These are phyloP conservation scores for Cyprinodon tularosa DNA, from an alignment of 2,113 vertebrate genomes.

Conservation along the genomic window DNA sequence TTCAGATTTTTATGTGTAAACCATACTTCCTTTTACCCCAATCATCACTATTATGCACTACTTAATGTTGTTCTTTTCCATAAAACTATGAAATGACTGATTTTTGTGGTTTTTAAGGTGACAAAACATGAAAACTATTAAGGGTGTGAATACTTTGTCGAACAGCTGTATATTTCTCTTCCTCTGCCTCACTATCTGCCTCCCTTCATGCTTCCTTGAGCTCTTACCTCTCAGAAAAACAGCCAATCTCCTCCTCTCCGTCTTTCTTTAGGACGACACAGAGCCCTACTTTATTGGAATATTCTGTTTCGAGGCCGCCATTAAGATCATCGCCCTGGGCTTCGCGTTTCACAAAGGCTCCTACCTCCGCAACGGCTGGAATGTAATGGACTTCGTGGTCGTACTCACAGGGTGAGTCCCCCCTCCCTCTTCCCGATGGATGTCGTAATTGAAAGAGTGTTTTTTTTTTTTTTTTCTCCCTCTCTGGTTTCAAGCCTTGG, in stretches of 20 bases:
- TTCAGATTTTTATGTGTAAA: too few species aligned
- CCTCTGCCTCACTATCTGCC: constrained; percentile 26
- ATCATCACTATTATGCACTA: too few species aligned
- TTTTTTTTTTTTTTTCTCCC: constrained; percentile 53
- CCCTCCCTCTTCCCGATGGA: constrained; percentile 73
- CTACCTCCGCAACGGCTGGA: constrained; percentile 98
- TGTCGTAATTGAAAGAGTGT: constrained; percentile 78
- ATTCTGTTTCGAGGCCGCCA: constrained; percentile 99
- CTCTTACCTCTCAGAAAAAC: constrained; percentile 60
- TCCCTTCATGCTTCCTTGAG: constrained; percentile 66
- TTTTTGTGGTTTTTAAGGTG: neutral
- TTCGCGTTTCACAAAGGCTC: constrained; percentile 98
- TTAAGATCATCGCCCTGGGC: constrained; percentile 98
- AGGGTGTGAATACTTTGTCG: neutral
- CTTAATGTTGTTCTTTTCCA: too few species aligned
- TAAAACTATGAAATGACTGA: too few species aligned
- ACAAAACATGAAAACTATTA: neutral
- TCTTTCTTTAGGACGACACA: constrained; percentile 89
- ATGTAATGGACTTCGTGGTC: constrained; percentile 99
- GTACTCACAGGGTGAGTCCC: constrained; percentile 94
- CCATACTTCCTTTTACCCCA: too few species aligned
- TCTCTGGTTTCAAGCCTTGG: constrained; percentile 15
- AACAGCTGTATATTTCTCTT: constrained; percentile 15
- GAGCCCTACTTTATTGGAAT: constrained; percentile 99
- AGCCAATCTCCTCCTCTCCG: constrained; percentile 37